Evolutionary conservation across 1,140 invertebrate genomes (phyloP), one percentile per base, ranked within the genome.

Genomic region (Hypsibius dujardini): DNA sequence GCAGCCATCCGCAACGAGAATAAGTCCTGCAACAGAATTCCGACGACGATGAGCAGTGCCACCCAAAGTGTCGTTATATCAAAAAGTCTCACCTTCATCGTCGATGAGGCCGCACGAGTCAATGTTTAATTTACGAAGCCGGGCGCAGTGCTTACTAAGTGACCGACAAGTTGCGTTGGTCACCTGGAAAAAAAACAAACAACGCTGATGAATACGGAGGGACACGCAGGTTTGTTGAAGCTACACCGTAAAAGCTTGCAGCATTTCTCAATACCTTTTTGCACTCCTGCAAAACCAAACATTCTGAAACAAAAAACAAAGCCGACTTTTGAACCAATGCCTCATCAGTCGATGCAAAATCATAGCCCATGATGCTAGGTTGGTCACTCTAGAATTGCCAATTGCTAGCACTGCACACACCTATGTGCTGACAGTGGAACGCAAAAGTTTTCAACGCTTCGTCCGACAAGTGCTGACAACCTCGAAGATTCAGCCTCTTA

Each of bases 381-480:
- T 28, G 28, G 28, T 28, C 28, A 28, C 28, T 28, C 28, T 28
- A 28, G 28, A 28, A 28, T 0, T 28, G 28, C 28, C 28, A 28
- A 28, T 28, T 28, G 28, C 0, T 28, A 28, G 28, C 28, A 28
- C 28, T 28, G 28, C 28, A 83, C 76, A 90, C 87, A 83, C 98
- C 95, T 76, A 99, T 92, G 80, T 98, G 97, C 72, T 87, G 87
- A 83, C 95, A 98, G 75, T 88, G 86, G 77, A 89, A 85, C 46
- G 89, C 85, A 77, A 93, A 84, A 47, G 85, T 87, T 78, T 87
- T 85, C 81, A 99, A 88, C 73, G 95, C 95, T 72, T 85, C 85
- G 83, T 98, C 94, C 46, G 86, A 92, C 72, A 98, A 90, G 76
- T 89, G 92, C 80, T 97, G 91, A 79, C 95, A 98, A 70, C 95